These are phyloP conservation scores for Sinocyclocheilus maitianheensis DNA, from an alignment of 2,113 vertebrate species.

Conservation along the genomic window DNA sequence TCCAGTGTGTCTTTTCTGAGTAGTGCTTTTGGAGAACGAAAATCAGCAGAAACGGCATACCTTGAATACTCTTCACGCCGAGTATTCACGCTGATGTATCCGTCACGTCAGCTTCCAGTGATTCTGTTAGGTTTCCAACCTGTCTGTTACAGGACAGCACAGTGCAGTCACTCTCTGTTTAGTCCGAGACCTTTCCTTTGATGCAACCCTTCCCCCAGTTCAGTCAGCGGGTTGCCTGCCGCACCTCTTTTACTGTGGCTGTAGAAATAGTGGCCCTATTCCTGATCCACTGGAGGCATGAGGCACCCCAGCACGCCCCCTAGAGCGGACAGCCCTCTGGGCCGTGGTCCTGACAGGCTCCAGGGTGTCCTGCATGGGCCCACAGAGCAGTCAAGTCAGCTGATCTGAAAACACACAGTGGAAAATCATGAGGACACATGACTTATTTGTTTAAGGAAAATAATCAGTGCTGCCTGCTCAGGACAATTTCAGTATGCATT, in stretches of 20 bases:
- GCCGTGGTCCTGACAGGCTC: conserved; percentile 44
- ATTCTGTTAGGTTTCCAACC: background rate
- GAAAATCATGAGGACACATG: background rate
- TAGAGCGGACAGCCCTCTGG: conserved; percentile 66
- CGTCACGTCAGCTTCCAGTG: background rate
- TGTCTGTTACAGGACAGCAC: background rate
- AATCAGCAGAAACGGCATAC: background rate
- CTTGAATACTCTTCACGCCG: background rate
- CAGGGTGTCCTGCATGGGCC: conserved; percentile 38
- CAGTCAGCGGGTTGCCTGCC: background rate
- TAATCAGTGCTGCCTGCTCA: background rate
- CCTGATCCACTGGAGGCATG: conserved; percentile 55
- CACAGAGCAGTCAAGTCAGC: conserved; percentile 69
- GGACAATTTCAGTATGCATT: background rate
- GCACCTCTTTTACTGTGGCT: background rate
- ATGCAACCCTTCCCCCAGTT: background rate
- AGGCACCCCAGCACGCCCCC: conserved; percentile 68
- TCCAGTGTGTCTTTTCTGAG: background rate
- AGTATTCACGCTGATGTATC: background rate
- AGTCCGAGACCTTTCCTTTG: conserved; percentile 30
- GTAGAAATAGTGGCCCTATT: conserved; percentile 51
- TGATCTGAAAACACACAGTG: conserved; percentile 63
- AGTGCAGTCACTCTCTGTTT: background rate
- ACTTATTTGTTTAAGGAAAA: background rate
- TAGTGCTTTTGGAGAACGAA: conserved; percentile 16